Percentiles rank a stretch among this genome's conserved stretches.
These are phyloP conservation scores for Drosophila meridiana DNA, from an alignment of 2,888 invertebrate genomes.

Conservation along the genomic window DNA sequence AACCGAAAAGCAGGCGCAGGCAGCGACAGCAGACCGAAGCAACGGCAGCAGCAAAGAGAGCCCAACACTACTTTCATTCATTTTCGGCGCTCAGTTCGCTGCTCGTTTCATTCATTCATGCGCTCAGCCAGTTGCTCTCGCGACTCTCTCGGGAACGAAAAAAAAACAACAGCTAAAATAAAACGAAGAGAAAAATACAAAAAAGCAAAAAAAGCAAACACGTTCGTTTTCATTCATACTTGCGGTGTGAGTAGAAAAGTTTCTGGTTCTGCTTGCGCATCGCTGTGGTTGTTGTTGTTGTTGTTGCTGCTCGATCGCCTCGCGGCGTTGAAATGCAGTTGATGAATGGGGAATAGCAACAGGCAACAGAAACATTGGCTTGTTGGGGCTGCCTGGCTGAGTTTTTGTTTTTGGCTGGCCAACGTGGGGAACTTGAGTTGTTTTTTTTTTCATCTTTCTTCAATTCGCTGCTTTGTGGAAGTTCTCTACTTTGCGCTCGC, in stretches of 20 bases:
- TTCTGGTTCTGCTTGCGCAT: constrained; percentile 64
- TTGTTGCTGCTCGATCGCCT: constrained; percentile 55
- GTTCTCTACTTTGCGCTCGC: constrained; percentile 41
- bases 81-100: constrained; percentile 55
- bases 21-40: constrained; percentile 27
- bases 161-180: constrained; percentile 23
- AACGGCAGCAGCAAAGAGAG: constrained; percentile 24
- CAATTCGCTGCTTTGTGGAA: constrained; percentile 45
- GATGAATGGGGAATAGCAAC: constrained; percentile 71
- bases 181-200: constrained; percentile 17
- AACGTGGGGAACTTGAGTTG: constrained; percentile 58
- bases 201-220: constrained; percentile 57
- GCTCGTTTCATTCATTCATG: constrained; percentile 70
- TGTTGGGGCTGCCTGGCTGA: constrained; percentile 36
- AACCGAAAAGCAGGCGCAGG: constrained; percentile 16
- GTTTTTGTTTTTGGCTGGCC: constrained; percentile 35
- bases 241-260: constrained; percentile 66
- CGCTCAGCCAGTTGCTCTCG: constrained; percentile 31
- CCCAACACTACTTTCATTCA: constrained; percentile 75
- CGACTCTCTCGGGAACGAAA: constrained; percentile 22
- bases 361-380: constrained; percentile 36
- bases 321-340: constrained; percentile 81
- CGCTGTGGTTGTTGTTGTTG: constrained; percentile 23
- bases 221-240: constrained; percentile 81
- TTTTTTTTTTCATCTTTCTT: constrained; percentile 41